Conservation (phyloP, 2,888 invertebrate species). For the Drosophila borborema region DNA sequence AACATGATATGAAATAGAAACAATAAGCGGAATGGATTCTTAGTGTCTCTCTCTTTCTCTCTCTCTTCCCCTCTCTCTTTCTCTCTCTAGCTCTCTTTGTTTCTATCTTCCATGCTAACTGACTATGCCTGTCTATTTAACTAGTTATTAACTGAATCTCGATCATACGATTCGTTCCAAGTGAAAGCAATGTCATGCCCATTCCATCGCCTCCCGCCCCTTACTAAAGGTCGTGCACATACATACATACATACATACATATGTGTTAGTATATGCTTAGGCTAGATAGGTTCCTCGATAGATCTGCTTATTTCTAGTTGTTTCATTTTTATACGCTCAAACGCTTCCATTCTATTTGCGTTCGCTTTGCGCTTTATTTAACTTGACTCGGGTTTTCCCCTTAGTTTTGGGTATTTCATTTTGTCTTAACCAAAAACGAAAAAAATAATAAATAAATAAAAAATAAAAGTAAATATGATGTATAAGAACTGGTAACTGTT, state of each 20-base stretch:
- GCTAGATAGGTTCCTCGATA: constrained; percentile 11
- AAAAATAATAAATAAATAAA: constrained; percentile 4
- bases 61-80: neutral
- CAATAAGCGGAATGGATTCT: neutral
- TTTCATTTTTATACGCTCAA: neutral
- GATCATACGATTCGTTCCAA: constrained; percentile 19
- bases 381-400: constrained; percentile 8
- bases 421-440: neutral
- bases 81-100: neutral
- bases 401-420: neutral
- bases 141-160: constrained; percentile 26
- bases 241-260: neutral
- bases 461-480: neutral
- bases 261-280: neutral
- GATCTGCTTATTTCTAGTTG: constrained; percentile 16
- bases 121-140: constrained; percentile 12
- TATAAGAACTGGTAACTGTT: constrained; percentile 44
- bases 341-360: constrained; percentile 29
- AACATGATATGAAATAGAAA: neutral
- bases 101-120: neutral
- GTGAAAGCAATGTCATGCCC: constrained; percentile 43
- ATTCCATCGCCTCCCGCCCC: constrained; percentile 5
- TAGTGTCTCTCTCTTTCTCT: too few species aligned
- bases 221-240: constrained; percentile 18
- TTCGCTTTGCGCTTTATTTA: constrained; percentile 26